Conservation (phyloP, 1,140 invertebrate genomes). For the Alviniconcha marisindica region DNA sequence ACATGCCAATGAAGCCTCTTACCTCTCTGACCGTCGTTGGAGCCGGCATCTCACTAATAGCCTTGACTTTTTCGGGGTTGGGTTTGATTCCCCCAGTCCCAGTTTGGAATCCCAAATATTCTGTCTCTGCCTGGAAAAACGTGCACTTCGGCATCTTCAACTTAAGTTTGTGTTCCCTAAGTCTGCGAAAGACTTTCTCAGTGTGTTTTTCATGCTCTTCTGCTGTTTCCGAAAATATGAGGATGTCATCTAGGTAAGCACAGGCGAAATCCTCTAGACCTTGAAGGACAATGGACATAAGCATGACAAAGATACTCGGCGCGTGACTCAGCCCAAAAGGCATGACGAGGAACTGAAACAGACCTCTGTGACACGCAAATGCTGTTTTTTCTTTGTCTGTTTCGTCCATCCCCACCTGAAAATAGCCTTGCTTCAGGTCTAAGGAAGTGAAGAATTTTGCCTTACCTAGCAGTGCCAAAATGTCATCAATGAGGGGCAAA, state of each 20-base stretch:
- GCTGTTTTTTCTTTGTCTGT: conserved; percentile 70
- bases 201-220: conserved; percentile 47
- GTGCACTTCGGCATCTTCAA: conserved; percentile 44
- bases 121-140: conserved; percentile 44
- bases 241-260: conserved; percentile 54
- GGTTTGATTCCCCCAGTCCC: conserved; percentile 42
- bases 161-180: conserved; percentile 53
- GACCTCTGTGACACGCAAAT: conserved; percentile 45
- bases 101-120: conserved; percentile 50
- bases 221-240: conserved; percentile 39
- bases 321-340: conserved; percentile 53
- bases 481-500: conserved; percentile 64
- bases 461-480: conserved; percentile 48
- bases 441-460: conserved; percentile 53
- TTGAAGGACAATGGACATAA: conserved; percentile 55
- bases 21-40: conserved; percentile 73
- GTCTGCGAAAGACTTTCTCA: conserved; percentile 51
- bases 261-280: conserved; percentile 4
- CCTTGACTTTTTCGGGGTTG: conserved; percentile 44
- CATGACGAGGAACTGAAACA: conserved; percentile 53
- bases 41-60: conserved; percentile 53
- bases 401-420: conserved; percentile 73
- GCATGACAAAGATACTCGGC: conserved; percentile 55
- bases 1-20: conserved; percentile 75
- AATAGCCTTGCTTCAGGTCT: conserved; percentile 63